Evolutionary conservation across 2,797 vertebrate species (phyloP).

Genomic region (Varecia variegata): DNA sequence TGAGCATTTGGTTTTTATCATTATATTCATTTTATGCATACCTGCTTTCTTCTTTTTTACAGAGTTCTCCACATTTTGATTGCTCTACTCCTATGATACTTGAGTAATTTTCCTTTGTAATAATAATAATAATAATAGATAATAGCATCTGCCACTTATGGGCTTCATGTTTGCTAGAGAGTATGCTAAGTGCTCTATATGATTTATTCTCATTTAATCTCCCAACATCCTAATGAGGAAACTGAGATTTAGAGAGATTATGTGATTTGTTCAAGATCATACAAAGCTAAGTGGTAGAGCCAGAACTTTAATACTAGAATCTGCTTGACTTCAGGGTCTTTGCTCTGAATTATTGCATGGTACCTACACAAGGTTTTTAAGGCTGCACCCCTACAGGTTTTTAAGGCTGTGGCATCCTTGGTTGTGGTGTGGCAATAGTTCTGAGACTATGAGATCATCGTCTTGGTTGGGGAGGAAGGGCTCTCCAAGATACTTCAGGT

Average conservation of each 20-base stretch:
- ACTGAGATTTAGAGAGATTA: not conserved
- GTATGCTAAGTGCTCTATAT: not conserved
- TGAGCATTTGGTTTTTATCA: slow-evolving; percentile 33
- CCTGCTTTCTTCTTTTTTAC: not conserved
- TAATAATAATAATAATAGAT: not conserved
- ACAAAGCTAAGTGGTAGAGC: not conserved
- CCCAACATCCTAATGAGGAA: slow-evolving; percentile 8
- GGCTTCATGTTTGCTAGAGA: not conserved
- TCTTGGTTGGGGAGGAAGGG: not conserved
- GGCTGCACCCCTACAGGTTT: not conserved
- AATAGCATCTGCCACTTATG: not conserved
- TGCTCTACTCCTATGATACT: not conserved
- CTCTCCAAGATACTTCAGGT: not conserved
- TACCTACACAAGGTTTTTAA: not conserved
- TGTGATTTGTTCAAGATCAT: not conserved
- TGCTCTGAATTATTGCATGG: not conserved
- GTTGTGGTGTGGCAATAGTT: not conserved
- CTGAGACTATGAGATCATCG: not conserved
- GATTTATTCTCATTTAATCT: slow-evolving; percentile 1
- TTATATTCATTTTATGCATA: not conserved
- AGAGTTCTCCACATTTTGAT: not conserved
- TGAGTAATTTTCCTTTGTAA: slow-evolving; percentile 8
- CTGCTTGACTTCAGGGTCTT: not conserved
- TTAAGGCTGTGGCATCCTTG: not conserved
- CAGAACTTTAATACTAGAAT: not conserved